Percentiles rank a stretch among this genome's conserved stretches.
These are phyloP conservation scores for Phymanthus crucifer DNA, from an alignment of 92 coral and sea anemone species.

Conservation along the genomic window DNA sequence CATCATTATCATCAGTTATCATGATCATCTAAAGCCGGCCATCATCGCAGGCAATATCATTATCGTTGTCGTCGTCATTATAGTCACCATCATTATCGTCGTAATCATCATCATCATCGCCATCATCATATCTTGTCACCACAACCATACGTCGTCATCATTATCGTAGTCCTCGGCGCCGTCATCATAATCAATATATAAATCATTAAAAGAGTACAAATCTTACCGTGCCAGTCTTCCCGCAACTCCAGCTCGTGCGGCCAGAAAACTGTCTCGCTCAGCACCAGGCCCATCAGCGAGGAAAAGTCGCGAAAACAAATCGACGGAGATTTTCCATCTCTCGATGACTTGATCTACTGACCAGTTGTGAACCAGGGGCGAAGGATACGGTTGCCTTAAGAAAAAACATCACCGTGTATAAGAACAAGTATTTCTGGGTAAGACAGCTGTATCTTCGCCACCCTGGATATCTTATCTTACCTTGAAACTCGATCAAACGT, in stretches of 20 bases:
- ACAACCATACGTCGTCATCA: neutral
- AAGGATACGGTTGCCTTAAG: conserved; percentile 50
- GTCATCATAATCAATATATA: neutral
- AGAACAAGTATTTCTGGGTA: neutral
- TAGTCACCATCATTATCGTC: too few species aligned
- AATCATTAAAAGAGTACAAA: neutral
- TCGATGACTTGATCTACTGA: conserved; percentile 68
- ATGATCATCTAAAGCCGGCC: neutral
- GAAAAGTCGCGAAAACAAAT: conserved; percentile 88
- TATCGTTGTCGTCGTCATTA: neutral
- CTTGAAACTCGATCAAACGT: conserved; percentile 50
- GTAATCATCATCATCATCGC: too few species aligned
- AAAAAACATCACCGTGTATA: neutral
- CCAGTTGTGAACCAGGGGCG: conserved; percentile 70
- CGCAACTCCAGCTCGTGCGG: conserved; percentile 91
- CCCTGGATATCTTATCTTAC: conserved; percentile 12
- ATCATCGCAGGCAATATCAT: neutral
- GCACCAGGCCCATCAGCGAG: conserved; percentile 97
- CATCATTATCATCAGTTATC: neutral
- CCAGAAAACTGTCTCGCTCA: conserved; percentile 93
- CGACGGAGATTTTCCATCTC: conserved; percentile 86
- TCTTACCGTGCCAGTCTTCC: conserved; percentile 89
- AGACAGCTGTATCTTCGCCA: too few species aligned
- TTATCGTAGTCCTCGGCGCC: neutral
- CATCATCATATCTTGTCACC: neutral